These are phyloP conservation scores for Phainopepla nitens DNA, from an alignment of 2,113 vertebrate species.

Conservation along the genomic window DNA sequence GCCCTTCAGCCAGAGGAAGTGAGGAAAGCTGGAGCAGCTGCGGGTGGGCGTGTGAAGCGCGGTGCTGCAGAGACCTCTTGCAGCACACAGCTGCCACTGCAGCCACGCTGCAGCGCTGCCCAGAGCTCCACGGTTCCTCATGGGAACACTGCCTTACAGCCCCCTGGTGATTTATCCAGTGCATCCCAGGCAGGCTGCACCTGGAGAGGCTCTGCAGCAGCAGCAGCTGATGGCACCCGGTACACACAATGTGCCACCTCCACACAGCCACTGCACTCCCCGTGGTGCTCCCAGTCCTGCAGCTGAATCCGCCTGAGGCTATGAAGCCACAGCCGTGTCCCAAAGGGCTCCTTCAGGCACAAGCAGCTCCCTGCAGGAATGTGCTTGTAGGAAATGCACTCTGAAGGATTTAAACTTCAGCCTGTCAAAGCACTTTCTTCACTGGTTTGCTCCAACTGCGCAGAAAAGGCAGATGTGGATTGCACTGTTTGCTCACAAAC, in stretches of 20 bases:
- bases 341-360: neutral
- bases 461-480: neutral
- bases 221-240: neutral
- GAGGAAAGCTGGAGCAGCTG: neutral
- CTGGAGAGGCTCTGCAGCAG: neutral
- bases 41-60: fast-evolving
- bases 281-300: neutral
- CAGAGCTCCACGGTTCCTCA: fast-evolving
- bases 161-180: fast-evolving
- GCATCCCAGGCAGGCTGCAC: neutral
- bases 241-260: neutral
- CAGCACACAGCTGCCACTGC: conserved; percentile 18
- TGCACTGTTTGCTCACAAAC: neutral
- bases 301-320: neutral
- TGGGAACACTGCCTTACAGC: fast-evolving
- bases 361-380: neutral
- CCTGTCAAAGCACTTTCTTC: neutral
- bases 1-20: neutral
- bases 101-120: fast-evolving
- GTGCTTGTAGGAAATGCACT: neutral
- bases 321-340: fast-evolving
- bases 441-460: fast-evolving
- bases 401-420: neutral
- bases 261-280: neutral
- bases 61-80: conserved; percentile 57